Evolutionary conservation across 2,113 vertebrate species (phyloP).

Genomic region (Ochotona princeps): DNA sequence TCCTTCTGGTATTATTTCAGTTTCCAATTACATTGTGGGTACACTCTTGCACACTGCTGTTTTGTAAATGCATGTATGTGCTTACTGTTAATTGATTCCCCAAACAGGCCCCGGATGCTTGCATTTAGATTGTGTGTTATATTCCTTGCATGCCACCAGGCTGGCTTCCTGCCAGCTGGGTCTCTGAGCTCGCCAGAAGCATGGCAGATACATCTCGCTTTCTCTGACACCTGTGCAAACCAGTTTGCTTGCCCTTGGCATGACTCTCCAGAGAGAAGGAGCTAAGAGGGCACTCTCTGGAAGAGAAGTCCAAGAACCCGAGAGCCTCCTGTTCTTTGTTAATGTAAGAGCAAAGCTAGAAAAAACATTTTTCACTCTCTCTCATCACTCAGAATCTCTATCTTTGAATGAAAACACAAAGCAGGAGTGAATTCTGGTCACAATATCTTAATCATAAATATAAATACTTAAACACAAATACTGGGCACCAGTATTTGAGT

Average conservation of each 20-base stretch:
- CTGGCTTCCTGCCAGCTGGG: slow-evolving; percentile 80
- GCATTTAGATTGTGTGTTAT: slow-evolving; percentile 81
- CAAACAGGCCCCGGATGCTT: slow-evolving; percentile 81
- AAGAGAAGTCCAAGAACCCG: slow-evolving; percentile 9
- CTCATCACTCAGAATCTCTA: neutral
- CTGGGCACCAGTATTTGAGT: neutral
- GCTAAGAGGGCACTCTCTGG: neutral
- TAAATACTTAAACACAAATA: too few relatives aligned
- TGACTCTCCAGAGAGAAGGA: slow-evolving; percentile 20
- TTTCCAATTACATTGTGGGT: slow-evolving; percentile 86
- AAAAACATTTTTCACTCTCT: neutral
- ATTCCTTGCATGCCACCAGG: slow-evolving; percentile 81
- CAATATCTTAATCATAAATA: neutral
- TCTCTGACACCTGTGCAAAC: slow-evolving; percentile 49
- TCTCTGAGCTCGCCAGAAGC: slow-evolving; percentile 61
- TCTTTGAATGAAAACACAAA: slow-evolving; percentile 44
- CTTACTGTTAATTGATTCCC: slow-evolving; percentile 86
- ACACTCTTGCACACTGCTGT: slow-evolving; percentile 81
- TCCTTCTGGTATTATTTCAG: slow-evolving; percentile 86
- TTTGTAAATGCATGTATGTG: slow-evolving; percentile 86
- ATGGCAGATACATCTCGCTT: slow-evolving; percentile 55
- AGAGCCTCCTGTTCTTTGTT: neutral
- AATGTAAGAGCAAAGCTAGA: neutral
- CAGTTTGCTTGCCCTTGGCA: slow-evolving; percentile 45
- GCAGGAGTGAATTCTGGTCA: neutral